phyloP scores from a whole-genome alignment of 1,140 invertebrate species.

The Watersipora subatra region DNA sequence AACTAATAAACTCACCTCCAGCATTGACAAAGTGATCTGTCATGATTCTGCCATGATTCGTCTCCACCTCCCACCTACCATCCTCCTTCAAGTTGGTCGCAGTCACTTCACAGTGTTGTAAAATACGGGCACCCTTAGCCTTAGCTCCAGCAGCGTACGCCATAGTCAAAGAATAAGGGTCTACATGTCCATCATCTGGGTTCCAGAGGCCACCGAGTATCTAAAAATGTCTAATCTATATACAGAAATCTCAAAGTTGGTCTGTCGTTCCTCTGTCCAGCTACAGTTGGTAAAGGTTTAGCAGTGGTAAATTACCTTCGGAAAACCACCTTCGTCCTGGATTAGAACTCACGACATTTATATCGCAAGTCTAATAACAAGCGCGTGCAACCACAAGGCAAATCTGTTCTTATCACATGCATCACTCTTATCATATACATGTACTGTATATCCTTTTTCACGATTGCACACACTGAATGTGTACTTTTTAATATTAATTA shows the following conservation, averaged over 20 bases:
- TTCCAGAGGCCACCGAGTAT: conserved; percentile 34
- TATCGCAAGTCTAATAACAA: too few species aligned
- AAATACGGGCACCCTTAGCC: conserved; percentile 27
- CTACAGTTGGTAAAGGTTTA: too few species aligned
- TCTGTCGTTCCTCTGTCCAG: background rate
- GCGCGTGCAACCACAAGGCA: too few species aligned
- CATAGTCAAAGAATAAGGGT: conserved; percentile 39
- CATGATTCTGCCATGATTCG: conserved; percentile 21
- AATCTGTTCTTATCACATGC: too few species aligned
- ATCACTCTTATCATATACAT: too few species aligned
- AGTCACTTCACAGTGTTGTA: conserved; percentile 17
- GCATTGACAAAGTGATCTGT: conserved; percentile 35
- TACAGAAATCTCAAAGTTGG: background rate
- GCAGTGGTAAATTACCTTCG: too few species aligned
- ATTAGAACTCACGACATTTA: too few species aligned
- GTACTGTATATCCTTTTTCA: too few species aligned
- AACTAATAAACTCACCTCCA: conserved; percentile 29
- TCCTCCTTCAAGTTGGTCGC: conserved; percentile 16
- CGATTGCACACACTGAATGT: too few species aligned
- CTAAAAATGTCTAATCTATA: conserved; percentile 17
- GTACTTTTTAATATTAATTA: too few species aligned
- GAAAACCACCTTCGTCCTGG: too few species aligned
- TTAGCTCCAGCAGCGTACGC: conserved; percentile 35
- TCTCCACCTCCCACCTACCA: conserved; percentile 31
- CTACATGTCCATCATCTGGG: conserved; percentile 37